A percentile compares a stretch with the other conserved stretches of the same genome.
Evolutionary conservation across 2,888 invertebrate genomes (phyloP).

Genomic region (Arctia plantaginis): DNA sequence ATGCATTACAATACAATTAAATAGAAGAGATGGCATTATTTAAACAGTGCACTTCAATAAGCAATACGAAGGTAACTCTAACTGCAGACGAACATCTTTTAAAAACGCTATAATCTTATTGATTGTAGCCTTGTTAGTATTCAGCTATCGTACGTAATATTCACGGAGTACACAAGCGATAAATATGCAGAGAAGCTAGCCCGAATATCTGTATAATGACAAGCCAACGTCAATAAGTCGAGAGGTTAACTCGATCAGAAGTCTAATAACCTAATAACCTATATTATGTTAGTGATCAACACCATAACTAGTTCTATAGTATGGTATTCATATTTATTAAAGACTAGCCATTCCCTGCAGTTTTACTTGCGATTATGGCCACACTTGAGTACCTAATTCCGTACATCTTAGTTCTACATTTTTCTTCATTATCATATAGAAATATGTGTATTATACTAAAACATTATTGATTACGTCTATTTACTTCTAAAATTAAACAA

Average conservation of each 20-base stretch:
- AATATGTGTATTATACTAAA: neutral
- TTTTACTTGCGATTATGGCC: no score
- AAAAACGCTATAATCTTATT: neutral
- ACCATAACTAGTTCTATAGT: neutral
- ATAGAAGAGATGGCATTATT: constrained; percentile 6
- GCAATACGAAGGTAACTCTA: constrained; percentile 10
- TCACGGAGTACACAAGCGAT: neutral
- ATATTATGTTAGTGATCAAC: neutral
- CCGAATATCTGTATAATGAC: neutral
- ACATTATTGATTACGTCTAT: neutral
- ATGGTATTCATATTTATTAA: neutral
- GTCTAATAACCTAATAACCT: neutral
- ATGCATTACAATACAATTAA: constrained; percentile 2
- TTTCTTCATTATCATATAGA: neutral
- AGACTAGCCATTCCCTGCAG: neutral
- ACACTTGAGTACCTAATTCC: no score
- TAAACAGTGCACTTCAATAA: constrained; percentile 1
- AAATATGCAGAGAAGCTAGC: neutral
- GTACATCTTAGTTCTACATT: neutral
- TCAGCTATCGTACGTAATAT: neutral
- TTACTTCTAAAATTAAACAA: constrained; percentile 12
- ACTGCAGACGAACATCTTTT: neutral
- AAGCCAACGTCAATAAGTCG: neutral
- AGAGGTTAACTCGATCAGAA: neutral
- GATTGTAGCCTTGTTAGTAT: neutral